Base-by-base conservation (phyloP, 2,797 vertebrate species). In the Hyperoplus immaculatus region DNA sequence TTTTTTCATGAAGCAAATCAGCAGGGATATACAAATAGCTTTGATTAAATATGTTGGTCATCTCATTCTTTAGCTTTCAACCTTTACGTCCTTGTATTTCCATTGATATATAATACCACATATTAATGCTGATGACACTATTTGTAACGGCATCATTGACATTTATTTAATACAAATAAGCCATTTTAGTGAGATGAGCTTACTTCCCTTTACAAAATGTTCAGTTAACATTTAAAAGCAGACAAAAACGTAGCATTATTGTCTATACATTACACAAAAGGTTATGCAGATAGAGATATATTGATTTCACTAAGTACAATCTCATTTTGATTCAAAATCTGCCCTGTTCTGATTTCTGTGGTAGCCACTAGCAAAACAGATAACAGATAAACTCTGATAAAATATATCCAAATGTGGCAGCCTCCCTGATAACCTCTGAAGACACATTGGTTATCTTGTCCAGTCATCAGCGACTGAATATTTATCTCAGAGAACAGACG, bases 341-440 rank as follows among this genome's bases (percentile, higher is more conserved):
- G 85, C 71, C 83, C 82, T 87, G 85, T 90, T 91, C 78, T 88
- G 91, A 93, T 94, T 92, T 93, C 88, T 89, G 86, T 71, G 53
- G 89, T 93, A 91, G 93, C 93, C 93, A 93, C 91, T 86, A 94
- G 92, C 92, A 84, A 94, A 92, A 93, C 90, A 93, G 94, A 95
- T 95, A 94, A 94, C 92, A 95, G 95, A 95, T 95, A 93, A 93
- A 94, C 89, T 88, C 89, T 91, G 94, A 95, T 95, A 95, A 95
- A 96, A 95, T 93, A 95, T 95, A 95, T 94, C 94, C 92, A 94
- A 96, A 95, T 95, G 93, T 95, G 94, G 91, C 93, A 93, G 89
- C 80, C 87, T 89, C 74, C 67, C 92, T 46, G 95, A 96, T 96
- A 96, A 96, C 95, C 95, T 94, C 92, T 88, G 90, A 91, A 94